Evolutionary conservation across 2,888 invertebrate genomes (phyloP), one percentile per base, ranked within the genome.

Genomic region (Lasioglossum leucozonium): DNA sequence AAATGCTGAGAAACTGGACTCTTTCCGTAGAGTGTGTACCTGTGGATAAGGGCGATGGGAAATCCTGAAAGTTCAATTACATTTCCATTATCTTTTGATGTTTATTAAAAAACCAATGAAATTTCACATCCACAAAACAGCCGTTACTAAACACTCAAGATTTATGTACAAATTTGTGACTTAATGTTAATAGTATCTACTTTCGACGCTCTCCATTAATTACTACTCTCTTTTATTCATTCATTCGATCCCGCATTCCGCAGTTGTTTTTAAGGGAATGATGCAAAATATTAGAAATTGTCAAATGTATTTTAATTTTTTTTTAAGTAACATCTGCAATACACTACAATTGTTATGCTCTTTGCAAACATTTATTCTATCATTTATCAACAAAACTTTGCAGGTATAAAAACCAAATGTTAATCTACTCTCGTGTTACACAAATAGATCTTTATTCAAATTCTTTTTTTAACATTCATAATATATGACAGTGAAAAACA

Each of bases 41-140:
- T 96, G 93, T 98, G 97, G 75, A 97, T 87, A 34, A 96, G 93
- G 11, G 97, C 97, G 83, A 98, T 94, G 1, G 97, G 97, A 94
- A 98, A 98, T 79, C 97, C 98, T 98, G 95, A 79, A 96, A 90
- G 69, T 89, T 84, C 37, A 84, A 73, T 84, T 51, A 44, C 10
- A 74, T 47, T 77, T 69, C 1, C 37, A 58, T 65, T 30, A 77
- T 26, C 22, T 40, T 26, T 34, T 42, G 18, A 16, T 18, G 22
- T 51, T 69, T 11, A 18, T 30, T 18, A 4, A 34, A 44, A 55
- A 42, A 26, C 18, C 67, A 22, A 30, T 30, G 16, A 58, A 47
- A 47, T 30, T 72, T 72, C 22, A 51, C 30, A 51, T 51, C 34
- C n/a, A 34, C 13, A 44, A 75, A 30, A 30, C 44, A 65, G 16